Evolutionary conservation across 2,888 invertebrate genomes (phyloP).

Genomic region (Incurvaria masculella): DNA sequence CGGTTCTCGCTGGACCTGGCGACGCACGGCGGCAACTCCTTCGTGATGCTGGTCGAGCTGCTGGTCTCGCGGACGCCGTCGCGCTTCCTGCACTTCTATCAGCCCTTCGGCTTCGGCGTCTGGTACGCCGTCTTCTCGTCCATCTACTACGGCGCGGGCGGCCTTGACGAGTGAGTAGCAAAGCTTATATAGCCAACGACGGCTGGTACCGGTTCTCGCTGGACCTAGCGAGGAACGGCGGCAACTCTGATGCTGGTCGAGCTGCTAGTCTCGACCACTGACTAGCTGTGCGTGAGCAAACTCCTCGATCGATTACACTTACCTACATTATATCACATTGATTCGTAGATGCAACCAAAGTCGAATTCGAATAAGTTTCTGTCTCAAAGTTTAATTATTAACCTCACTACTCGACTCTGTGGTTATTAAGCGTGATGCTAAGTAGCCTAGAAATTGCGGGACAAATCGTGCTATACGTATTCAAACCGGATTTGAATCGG

Average conservation of each 20-base stretch:
- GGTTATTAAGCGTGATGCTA: too few species aligned
- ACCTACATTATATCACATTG: too few species aligned
- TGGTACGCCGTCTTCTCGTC: conserved; percentile 67
- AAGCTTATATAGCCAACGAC: background rate
- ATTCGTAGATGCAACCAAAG: too few species aligned
- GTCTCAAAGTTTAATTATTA: too few species aligned
- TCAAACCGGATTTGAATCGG: too few species aligned
- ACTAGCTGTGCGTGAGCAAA: too few species aligned
- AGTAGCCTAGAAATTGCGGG: too few species aligned
- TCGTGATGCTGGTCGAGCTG: conserved; percentile 68
- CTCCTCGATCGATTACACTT: too few species aligned
- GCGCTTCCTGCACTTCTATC: conserved; percentile 54
- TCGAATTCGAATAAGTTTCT: too few species aligned
- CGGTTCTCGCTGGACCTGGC: conserved; percentile 35
- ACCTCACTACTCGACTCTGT: too few species aligned
- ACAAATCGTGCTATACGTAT: too few species aligned
- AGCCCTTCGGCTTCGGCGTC: conserved; percentile 63
- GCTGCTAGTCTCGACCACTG: conserved; percentile 65
- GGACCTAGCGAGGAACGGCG: conserved; percentile 46
- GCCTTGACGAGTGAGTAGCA: conserved; percentile 62
- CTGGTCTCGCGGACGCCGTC: conserved; percentile 68
- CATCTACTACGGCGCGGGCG: conserved; percentile 71
- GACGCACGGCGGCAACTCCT: conserved; percentile 62
- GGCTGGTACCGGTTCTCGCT: conserved; percentile 25
- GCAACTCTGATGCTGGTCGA: conserved; percentile 75